Evolutionary conservation across 2,113 vertebrate species (phyloP), one percentile per base, ranked within the genome.

Genomic region (Lophura nycthemera): DNA sequence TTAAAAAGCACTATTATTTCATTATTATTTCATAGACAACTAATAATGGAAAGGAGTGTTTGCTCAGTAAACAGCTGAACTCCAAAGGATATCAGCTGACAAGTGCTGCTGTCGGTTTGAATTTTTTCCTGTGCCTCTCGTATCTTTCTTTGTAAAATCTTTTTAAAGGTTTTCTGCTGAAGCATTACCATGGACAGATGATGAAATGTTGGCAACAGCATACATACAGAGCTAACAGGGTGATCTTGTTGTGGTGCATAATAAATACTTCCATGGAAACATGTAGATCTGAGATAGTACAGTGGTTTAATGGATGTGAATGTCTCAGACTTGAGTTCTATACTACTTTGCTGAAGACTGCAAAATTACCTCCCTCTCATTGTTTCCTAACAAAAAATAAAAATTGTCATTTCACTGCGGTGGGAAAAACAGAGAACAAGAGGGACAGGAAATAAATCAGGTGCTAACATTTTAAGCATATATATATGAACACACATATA

Each of bases 81-180:
- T 95, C 60, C 60, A 54, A 45, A 89, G 45, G 59, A 93, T 47
- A 60, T 59, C 20, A 72, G 56, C 61, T 91, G 83, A 86, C 66
- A 94, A 89, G 89, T 75, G 42, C 42, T 86, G 65, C 52, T 82
- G 84, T 60, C 79, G 65, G 30, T 40, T 79, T 89, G 74, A 88
- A 93, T 83, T 72, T 83, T 93, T 61, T 91, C 22, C 63, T 38
- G 54, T 65, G 45, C 14, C 34, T 87, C 75, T 70, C 66, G 38
- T 47, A 63, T 65, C 4, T 54, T 86, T 90, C 64, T 87, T 61
- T 87, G 21, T 10, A 61, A 89, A 89, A 29, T 16, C 30, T 85
- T 83, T 89, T 77, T 77, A 93, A 87, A 84, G 38, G 45, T 85
- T 95, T 54, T 36, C 64, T 93, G 63, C 32, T 10, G 5, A 93